Evolutionary conservation across 2,888 invertebrate species (phyloP), one percentile per base, ranked within the genome.

Genomic region (Acleris emargana): DNA sequence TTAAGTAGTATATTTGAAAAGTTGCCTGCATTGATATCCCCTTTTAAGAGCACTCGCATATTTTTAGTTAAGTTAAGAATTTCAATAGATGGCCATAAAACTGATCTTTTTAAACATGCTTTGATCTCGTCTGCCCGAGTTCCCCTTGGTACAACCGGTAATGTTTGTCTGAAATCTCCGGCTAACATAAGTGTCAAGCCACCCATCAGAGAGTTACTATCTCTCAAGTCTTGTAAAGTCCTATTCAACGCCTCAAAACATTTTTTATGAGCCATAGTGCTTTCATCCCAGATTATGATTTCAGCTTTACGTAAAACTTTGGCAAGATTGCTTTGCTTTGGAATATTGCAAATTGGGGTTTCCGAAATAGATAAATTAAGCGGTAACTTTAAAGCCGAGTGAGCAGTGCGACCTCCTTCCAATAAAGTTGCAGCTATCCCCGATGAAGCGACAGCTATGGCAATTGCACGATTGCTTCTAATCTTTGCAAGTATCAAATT

Each of bases 201-300:
- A 45, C 55, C 55, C 47, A 58, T 58, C 3, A 47, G 5, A 4
- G n/a, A n/a, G 1, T 6, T 17, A n/a, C 1, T 2, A 22, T 28
- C 16, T 18, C 18, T 5, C 3, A 69, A 43, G 18, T 72, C 68
- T 20, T 62, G 54, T 3, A 69, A 28, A 13, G 28, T 51, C 13
- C 68, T 20, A 32, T 69, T 49, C 1, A 70, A 54, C 0, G 67
- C 67, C 22, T 71, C 69, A 7, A 68, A 42, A 5, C 63, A 61
- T 4, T 55, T 45, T 22, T 72, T 73, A 45, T 72, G 69, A 9
- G 70, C 61, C 71, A 70, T 72, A 6, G 74, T 75, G 62, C 75
- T 71, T 57, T 76, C 73, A 32, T 74, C 73, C 72, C 74, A 75
- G 9, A 74, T 70, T 5, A 76, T 69, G 38, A 72, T 57, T 54